These are phyloP conservation scores for Ganaspis brasiliensis DNA, from an alignment of 2,888 invertebrate genomes.

Conservation along the genomic window DNA sequence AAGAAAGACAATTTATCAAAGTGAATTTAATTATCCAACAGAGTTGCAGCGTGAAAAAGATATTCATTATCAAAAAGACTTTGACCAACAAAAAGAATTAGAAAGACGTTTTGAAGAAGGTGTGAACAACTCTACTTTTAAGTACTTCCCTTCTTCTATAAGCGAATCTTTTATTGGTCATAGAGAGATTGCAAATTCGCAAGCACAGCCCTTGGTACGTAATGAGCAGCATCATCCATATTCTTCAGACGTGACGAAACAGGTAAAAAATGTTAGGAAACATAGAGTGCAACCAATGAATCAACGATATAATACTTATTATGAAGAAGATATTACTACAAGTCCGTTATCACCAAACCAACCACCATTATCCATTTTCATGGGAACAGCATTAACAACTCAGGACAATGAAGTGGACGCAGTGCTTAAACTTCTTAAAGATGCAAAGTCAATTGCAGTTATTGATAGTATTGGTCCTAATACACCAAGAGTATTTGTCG, in stretches of 20 bases:
- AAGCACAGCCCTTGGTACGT: slow-evolving; percentile 66
- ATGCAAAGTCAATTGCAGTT: slow-evolving; percentile 88
- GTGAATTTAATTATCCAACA: slow-evolving; percentile 61
- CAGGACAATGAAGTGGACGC: slow-evolving; percentile 84
- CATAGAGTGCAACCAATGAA: slow-evolving; percentile 62
- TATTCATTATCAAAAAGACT: background rate
- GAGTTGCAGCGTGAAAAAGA: slow-evolving; percentile 60
- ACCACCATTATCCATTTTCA: slow-evolving; percentile 91
- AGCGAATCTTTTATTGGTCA: slow-evolving; percentile 2
- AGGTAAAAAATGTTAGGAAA: slow-evolving; percentile 59
- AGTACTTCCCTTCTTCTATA: background rate
- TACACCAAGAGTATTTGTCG: slow-evolving; percentile 90
- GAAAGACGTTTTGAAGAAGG: slow-evolving; percentile 44
- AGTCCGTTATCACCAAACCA: slow-evolving; percentile 85
- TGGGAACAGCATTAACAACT: slow-evolving; percentile 81
- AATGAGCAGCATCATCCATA: slow-evolving; percentile 72
- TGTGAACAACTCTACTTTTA: background rate
- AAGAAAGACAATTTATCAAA: slow-evolving; percentile 65
- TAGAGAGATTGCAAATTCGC: slow-evolving; percentile 52
- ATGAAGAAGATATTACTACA: slow-evolving; percentile 54
- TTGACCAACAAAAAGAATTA: slow-evolving; percentile 47
- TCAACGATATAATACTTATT: slow-evolving; percentile 58
- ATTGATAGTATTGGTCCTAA: slow-evolving; percentile 87
- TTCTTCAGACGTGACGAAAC: slow-evolving; percentile 63
- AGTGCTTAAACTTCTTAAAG: slow-evolving; percentile 86